Evolutionary conservation across 2,797 vertebrate species (phyloP).

Genomic region (Neosalanx taihuensis): DNA sequence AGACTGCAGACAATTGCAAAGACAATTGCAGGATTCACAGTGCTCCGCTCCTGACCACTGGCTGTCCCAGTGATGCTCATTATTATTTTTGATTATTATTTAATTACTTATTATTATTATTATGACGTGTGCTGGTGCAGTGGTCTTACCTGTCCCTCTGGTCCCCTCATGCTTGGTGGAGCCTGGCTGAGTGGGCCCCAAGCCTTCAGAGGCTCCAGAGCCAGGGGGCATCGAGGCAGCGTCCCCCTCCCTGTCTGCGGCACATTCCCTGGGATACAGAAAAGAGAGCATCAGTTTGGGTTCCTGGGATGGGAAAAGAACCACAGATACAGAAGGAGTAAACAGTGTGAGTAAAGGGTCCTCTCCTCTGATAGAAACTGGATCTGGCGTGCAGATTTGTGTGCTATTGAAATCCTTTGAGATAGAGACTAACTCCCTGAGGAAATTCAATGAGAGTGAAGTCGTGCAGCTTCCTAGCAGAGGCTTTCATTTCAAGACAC

Average conservation of each 20-base stretch:
- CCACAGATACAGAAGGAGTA: neutral
- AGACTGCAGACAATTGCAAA: neutral
- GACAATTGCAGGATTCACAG: no score
- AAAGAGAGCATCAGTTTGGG: neutral
- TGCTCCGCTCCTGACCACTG: no score
- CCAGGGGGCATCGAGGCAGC: neutral
- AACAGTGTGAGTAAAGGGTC: neutral
- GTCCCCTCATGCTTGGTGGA: neutral
- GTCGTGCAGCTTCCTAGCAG: slow-evolving; percentile 26
- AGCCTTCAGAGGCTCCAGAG: neutral
- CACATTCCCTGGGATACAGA: slow-evolving; percentile 12
- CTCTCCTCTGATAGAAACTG: neutral
- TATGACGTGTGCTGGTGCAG: neutral
- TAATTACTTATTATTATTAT: no score
- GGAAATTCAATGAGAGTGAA: slow-evolving; percentile 4
- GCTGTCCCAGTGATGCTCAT: no score
- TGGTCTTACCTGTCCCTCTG: slow-evolving; percentile 12
- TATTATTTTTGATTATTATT: no score
- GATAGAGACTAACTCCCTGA: slow-evolving; percentile 8
- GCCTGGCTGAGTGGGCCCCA: neutral
- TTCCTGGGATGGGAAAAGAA: neutral
- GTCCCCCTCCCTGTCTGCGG: neutral
- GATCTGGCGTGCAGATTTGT: neutral
- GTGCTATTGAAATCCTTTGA: slow-evolving; percentile 7
- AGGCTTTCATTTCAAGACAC: slow-evolving; percentile 28